These are phyloP conservation scores for Geophilus truncorum DNA, from an alignment of 2,888 invertebrate genomes.

Conservation along the genomic window DNA sequence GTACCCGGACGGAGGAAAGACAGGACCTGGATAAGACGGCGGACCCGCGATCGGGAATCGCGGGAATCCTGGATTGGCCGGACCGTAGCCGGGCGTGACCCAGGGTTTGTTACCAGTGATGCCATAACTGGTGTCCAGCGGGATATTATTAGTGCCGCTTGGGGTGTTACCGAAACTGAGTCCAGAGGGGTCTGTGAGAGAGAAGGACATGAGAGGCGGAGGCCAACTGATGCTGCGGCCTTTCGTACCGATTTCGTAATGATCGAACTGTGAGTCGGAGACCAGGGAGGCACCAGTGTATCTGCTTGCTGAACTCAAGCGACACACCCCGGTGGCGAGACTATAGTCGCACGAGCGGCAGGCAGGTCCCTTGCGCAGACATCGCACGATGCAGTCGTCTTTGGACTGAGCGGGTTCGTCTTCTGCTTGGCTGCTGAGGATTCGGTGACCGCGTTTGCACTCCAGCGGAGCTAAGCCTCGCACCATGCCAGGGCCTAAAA, in stretches of 20 bases:
- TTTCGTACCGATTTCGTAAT: constrained; percentile 63
- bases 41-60: constrained; percentile 17
- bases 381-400: constrained; percentile 85
- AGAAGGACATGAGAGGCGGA: background rate
- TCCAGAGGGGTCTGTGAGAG: constrained; percentile 31
- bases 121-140: constrained; percentile 22
- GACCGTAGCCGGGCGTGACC: constrained; percentile 30
- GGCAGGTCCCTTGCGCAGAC: constrained; percentile 75
- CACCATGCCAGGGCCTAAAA: constrained; percentile 22
- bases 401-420: constrained; percentile 81
- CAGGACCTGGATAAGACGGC: background rate
- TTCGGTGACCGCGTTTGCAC: constrained; percentile 33
- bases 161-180: constrained; percentile 32
- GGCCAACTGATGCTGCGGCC: background rate
- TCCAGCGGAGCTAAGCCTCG: constrained; percentile 33
- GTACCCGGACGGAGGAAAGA: background rate
- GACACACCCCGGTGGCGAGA: constrained; percentile 75
- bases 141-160: constrained; percentile 36
- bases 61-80: constrained; percentile 23
- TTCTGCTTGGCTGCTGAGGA: constrained; percentile 22
- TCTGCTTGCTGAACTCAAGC: constrained; percentile 76
- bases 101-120: constrained; percentile 33
- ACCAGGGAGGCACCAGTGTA: constrained; percentile 72
- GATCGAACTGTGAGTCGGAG: constrained; percentile 87
- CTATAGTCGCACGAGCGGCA: constrained; percentile 85